These are phyloP conservation scores for Pampus argenteus DNA, from an alignment of 2,797 vertebrate genomes.

Conservation along the genomic window DNA sequence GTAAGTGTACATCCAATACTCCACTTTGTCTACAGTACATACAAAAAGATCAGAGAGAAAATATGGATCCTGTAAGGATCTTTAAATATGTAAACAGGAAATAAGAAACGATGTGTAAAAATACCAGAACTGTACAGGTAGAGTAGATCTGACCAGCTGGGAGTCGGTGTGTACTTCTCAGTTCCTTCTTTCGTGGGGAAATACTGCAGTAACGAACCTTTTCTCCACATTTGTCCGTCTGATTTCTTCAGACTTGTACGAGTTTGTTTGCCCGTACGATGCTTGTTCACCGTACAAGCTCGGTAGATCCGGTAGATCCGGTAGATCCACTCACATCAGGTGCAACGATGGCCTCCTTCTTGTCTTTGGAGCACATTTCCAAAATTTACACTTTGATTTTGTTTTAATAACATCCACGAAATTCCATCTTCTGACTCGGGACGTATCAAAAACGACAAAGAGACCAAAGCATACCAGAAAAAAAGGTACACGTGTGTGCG, in stretches of 20 bases:
- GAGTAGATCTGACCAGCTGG: slow-evolving; percentile 20
- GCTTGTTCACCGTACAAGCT: neutral
- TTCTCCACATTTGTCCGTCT: neutral
- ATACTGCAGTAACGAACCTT: neutral
- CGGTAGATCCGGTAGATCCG: neutral
- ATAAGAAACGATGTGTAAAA: slow-evolving; percentile 73
- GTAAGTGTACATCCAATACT: slow-evolving; percentile 45
- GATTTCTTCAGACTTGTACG: neutral
- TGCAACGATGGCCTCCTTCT: neutral
- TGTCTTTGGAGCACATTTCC: neutral
- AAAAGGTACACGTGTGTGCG: slow-evolving; percentile 1
- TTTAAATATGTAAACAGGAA: slow-evolving; percentile 67
- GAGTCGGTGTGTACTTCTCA: slow-evolving; percentile 4
- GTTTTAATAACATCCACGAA: neutral
- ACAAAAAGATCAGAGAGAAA: slow-evolving; percentile 67
- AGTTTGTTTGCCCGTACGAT: neutral
- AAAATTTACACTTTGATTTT: slow-evolving; percentile 8
- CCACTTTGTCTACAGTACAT: slow-evolving; percentile 57
- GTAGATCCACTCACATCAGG: neutral
- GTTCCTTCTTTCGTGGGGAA: neutral
- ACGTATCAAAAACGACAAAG: neutral
- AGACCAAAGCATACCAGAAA: neutral
- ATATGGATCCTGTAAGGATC: slow-evolving; percentile 44
- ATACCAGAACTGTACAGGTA: slow-evolving; percentile 45
- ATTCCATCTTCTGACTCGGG: neutral